Conservation (phyloP, 2,888 invertebrate species). For the Megaustenia siamemsis region DNA sequence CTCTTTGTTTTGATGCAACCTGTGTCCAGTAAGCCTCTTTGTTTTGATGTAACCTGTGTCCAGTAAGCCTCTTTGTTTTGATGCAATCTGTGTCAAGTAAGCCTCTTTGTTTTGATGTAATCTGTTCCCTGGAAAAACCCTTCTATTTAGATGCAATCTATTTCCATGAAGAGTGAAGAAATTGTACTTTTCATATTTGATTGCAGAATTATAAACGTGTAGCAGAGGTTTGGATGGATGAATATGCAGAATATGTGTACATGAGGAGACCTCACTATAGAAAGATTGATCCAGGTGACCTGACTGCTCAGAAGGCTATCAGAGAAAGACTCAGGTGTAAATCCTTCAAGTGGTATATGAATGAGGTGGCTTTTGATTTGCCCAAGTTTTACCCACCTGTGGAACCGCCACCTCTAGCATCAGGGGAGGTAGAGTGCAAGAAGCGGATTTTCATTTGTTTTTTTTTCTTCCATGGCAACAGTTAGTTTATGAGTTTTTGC, state of each 20-base stretch:
- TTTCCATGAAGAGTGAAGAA: no score
- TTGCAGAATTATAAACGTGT: slow-evolving; percentile 92
- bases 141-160: no score
- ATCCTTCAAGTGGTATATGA: slow-evolving; percentile 96
- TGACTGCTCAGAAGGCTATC: slow-evolving; percentile 88
- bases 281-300: slow-evolving; percentile 89
- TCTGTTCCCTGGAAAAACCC: no score
- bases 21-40: no score
- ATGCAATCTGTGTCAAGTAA: no score
- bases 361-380: slow-evolving; percentile 93
- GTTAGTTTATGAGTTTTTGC: not conserved
- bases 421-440: slow-evolving; percentile 85
- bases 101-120: no score
- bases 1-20: no score
- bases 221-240: slow-evolving; percentile 99
- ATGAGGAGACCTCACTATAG: slow-evolving; percentile 86
- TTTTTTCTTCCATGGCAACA: not conserved
- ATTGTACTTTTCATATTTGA: no score
- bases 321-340: slow-evolving; percentile 90
- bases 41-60: no score
- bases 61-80: no score
- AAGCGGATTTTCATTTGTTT: not conserved
- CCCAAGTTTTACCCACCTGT: slow-evolving; percentile 91
- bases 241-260: slow-evolving; percentile 93
- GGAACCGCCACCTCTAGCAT: slow-evolving; percentile 90